A percentile compares a stretch with the other conserved stretches of the same genome.
phyloP scores from a whole-genome alignment of 2,888 invertebrate genomes.

The Cantharis nigra region DNA sequence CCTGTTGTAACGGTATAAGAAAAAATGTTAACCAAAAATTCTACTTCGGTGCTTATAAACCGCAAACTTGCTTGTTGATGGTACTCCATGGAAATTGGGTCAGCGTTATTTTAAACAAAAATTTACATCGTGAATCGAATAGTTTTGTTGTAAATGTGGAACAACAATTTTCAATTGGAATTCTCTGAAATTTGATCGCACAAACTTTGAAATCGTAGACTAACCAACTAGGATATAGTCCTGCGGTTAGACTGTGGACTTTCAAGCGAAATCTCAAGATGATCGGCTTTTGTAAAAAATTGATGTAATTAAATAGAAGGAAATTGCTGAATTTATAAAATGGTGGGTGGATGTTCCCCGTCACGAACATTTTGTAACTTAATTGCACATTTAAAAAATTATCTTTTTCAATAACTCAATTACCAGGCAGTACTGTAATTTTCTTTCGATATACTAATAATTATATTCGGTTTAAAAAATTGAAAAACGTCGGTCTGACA shows the following conservation, averaged over 20 bases:
- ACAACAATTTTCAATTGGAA: background rate
- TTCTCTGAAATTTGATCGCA: background rate
- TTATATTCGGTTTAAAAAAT: background rate
- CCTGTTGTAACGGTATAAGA: background rate
- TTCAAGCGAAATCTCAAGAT: background rate
- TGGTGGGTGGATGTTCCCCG: background rate
- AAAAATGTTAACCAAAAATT: background rate
- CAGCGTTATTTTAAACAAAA: background rate
- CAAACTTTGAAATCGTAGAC: background rate
- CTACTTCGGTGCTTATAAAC: background rate
- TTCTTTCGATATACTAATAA: background rate
- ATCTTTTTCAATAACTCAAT: background rate
- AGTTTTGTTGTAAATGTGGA: background rate
- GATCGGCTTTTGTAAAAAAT: background rate
- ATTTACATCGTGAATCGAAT: background rate
- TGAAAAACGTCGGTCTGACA: background rate
- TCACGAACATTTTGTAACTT: background rate
- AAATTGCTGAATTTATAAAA: background rate
- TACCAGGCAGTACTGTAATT: background rate
- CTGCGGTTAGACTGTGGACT: background rate
- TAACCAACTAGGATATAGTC: background rate
- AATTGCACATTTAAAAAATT: background rate
- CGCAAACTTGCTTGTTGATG: background rate
- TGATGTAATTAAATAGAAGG: background rate
- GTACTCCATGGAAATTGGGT: background rate